Conservation (phyloP, 2,113 vertebrate species). For the Amphilophus citrinellus region DNA sequence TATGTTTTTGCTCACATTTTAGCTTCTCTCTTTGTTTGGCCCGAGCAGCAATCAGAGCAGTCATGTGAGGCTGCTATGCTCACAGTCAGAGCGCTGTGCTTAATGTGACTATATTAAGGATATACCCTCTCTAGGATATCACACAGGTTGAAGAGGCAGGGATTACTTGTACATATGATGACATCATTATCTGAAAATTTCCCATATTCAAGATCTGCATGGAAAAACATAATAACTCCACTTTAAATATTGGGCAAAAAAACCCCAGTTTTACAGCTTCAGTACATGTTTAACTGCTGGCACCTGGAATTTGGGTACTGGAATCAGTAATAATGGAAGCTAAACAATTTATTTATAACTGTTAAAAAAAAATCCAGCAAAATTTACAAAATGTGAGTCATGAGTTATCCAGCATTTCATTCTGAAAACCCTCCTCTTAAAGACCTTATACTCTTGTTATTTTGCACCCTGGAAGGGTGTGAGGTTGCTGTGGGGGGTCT, state of each 20-base stretch:
- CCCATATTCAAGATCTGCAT: too few relatives aligned
- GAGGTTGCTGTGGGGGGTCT: constrained; percentile 27
- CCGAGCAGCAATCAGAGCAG: neutral
- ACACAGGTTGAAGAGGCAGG: neutral
- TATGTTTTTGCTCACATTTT: neutral
- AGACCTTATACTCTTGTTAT: constrained; percentile 47
- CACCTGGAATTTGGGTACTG: neutral
- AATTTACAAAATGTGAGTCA: neutral
- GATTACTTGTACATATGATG: neutral
- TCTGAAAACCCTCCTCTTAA: constrained; percentile 7
- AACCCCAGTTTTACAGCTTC: neutral
- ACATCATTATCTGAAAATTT: too few relatives aligned
- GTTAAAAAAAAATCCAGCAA: neutral
- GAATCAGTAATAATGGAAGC: neutral
- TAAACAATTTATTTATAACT: neutral
- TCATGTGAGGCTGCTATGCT: neutral
- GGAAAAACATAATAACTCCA: neutral
- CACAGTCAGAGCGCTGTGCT: neutral
- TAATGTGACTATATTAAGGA: neutral
- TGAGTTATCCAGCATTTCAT: neutral
- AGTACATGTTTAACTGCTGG: neutral
- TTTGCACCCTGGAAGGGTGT: constrained; percentile 36
- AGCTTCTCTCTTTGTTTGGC: neutral
- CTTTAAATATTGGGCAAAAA: too few relatives aligned
- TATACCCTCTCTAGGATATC: neutral